Base-by-base conservation (phyloP, 2,113 vertebrate species). In the Neodontobutis hainanensis region DNA sequence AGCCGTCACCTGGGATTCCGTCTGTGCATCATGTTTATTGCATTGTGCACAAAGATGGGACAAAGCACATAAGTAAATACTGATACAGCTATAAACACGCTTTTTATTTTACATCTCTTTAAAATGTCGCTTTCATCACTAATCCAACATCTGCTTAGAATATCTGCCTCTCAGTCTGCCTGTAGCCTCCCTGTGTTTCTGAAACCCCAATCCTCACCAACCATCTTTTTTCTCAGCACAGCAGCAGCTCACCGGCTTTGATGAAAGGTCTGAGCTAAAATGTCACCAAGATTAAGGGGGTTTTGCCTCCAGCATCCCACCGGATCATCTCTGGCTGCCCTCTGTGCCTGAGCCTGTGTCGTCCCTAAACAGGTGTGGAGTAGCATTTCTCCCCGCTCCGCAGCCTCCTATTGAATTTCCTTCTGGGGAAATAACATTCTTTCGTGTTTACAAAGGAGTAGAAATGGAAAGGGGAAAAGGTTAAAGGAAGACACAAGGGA, bases 211-310 rank as follows among this genome's bases (percentile, higher is more conserved):
- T 14, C 46, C 47, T 32, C 47, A 64, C 55, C 53, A 55, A 47
- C 63, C 49, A 19, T 44, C 0, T 9, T 43, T 60, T 51, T 69
- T 52, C 32, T 34, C 27, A 6, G 50, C 68, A 58, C 62, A 78
- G 36, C 69, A 65, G 76, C 69, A 61, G 68, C 56, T 73, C 53
- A 56, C 45, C 40, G 34, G 66, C 80, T 86, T 83, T 87, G 69
- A 85, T 69, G 71, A 80, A 48, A 67, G 65, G 65, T 60, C 60
- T 77, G 75, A 82, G 76, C 78, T 69, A 48, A 81, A 85, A 90
- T 87, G 80, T 84, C 87, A 85, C 65, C 66, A 59, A 70, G 82
- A 86, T 88, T 85, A 85, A 73, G 65, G 69, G 8, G 77, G 55
- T 84, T 88, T 85, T 62, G 60, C 70, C 73, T 81, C 77, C 77